Percentiles rank a stretch among this genome's conserved stretches.
Evolutionary conservation across 1,140 invertebrate genomes (phyloP).

Genomic region (Saccostrea glomerata): DNA sequence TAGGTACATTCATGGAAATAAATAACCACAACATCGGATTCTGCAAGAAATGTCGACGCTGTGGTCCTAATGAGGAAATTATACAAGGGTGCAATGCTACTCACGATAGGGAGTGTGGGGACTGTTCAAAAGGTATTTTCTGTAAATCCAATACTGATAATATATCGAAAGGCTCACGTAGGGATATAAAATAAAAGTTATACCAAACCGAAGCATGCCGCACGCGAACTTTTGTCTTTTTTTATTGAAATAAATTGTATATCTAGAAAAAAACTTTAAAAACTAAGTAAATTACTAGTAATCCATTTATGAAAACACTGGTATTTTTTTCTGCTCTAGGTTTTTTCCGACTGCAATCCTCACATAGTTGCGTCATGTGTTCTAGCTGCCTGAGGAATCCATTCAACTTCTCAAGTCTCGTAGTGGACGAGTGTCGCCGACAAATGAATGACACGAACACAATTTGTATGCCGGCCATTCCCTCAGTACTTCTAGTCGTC

Average conservation of each 20-base stretch:
- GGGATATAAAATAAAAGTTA: too few relatives aligned
- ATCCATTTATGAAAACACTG: neutral
- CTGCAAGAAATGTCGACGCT: neutral
- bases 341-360: neutral
- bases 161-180: neutral
- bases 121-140: neutral
- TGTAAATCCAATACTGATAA: neutral
- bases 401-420: neutral
- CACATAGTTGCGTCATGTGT: neutral
- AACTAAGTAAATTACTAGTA: too few relatives aligned
- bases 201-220: too few relatives aligned
- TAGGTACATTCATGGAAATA: neutral
- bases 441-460: neutral
- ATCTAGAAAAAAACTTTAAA: too few relatives aligned
- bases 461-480: neutral
- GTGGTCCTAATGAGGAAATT: neutral
- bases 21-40: neutral
- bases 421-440: neutral
- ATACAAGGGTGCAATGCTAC: neutral
- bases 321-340: neutral
- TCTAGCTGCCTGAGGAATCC: neutral
- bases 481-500: neutral
- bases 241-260: too few relatives aligned
- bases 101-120: neutral
- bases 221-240: too few relatives aligned